Percentiles rank a stretch among this genome's conserved stretches.
Conservation (phyloP, 2,888 invertebrate genomes). For the Drosophila paranaensis region DNA sequence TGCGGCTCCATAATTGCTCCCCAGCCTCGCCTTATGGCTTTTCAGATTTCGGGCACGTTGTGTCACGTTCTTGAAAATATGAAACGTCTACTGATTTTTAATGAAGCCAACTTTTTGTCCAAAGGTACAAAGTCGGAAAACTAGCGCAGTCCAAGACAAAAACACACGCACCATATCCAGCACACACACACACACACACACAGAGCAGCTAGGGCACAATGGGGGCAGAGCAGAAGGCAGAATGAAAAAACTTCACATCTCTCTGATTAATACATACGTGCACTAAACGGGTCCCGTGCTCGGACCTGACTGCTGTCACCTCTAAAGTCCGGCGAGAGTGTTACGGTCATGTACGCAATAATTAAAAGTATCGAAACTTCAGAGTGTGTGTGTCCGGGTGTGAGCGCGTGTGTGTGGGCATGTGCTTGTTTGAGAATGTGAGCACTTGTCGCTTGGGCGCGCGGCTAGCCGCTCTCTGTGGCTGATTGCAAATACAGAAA, state of each 20-base stretch:
- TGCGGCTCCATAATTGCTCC: conserved; percentile 43
- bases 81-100: conserved; percentile 81
- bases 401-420: conserved; percentile 6
- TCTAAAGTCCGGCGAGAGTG: conserved; percentile 71
- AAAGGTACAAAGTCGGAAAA: conserved; percentile 65
- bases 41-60: conserved; percentile 72
- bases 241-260: conserved; percentile 67
- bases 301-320: conserved; percentile 42
- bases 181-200: neutral
- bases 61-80: conserved; percentile 80
- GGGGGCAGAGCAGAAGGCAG: conserved; percentile 11
- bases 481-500: conserved; percentile 75
- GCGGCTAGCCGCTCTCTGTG: conserved; percentile 67
- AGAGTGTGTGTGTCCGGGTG: conserved; percentile 32
- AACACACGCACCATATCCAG: conserved; percentile 18
- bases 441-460: conserved; percentile 76
- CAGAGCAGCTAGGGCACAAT: conserved; percentile 1
- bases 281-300: conserved; percentile 58
- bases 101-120: conserved; percentile 70
- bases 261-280: conserved; percentile 76
- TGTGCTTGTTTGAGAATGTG: conserved; percentile 44
- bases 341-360: conserved; percentile 80
- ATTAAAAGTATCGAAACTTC: conserved; percentile 80
- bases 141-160: conserved; percentile 41
- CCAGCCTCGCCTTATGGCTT: conserved; percentile 21